Base-by-base conservation (phyloP, 2,888 invertebrate species). In the Orthosia incerta region DNA sequence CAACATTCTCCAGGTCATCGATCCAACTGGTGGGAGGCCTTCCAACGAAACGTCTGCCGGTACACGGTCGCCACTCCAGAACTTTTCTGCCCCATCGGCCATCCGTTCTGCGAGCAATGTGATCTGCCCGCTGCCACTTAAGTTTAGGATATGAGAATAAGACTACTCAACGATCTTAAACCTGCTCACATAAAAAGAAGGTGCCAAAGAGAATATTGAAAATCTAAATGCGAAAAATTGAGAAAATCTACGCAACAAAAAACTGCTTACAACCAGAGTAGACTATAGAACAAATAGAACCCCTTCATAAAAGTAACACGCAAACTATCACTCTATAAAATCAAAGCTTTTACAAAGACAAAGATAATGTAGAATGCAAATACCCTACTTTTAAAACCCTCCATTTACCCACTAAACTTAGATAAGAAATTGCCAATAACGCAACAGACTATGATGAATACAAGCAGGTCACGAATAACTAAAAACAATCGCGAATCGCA, bases 391-490 rank as follows among this genome's bases (percentile, higher is more conserved):
- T 63, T 65, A 16, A 59, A 72, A 59, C n/a, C 71, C 39, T 66
- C 31, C 50, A 39, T 23, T 18, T 3, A 46, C 26, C 64, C 50
- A 69, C 15, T 46, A 69, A 69, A 68, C 26, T 50, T 69, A 16
- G 61, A 76, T 70, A 80, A 71, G 53, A 53, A 57, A 74, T 66
- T 26, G 50, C 50, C 72, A 64, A 68, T 71, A 74, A 48, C 55
- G 31, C 50, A 77, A 73, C 69, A 71, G 5, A 4, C 39, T 13
- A 50, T 71, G 76, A 79, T 71, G 45, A 55, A 85, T 51, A 59
- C 46, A 9, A 39, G 23, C 64, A 60, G 50, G 66, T 83, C 84
- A 84, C 85, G 84, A 69, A 83, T 15, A 66, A 20, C 74, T 73
- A 53, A 85, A 84, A 84, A 75, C 80, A 75, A 83, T 64, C 60